Conservation (phyloP, 37 sponge, comb jelly and placozoan genomes). For the Spongilla lacustris region DNA sequence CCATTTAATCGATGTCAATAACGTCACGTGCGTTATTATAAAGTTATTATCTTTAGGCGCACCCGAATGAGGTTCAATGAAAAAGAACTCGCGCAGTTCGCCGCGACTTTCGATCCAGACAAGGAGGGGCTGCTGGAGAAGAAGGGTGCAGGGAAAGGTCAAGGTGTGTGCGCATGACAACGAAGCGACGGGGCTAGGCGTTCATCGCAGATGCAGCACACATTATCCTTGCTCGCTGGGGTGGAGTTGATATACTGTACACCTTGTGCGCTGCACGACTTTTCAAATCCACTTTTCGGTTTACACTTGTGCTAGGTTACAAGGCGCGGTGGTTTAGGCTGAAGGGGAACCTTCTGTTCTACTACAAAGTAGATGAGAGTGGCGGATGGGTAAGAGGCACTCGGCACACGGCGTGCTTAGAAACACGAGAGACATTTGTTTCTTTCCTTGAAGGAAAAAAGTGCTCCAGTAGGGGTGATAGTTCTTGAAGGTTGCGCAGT, state of each 20-base stretch:
- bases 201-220: neutral
- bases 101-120: constrained; percentile 50
- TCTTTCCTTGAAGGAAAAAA: constrained; percentile 13
- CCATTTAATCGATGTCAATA: neutral
- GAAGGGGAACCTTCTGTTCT: constrained; percentile 86
- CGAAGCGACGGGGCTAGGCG: neutral
- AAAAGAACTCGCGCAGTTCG: constrained; percentile 66
- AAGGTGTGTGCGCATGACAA: constrained; percentile 36
- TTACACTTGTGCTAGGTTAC: constrained; percentile 51
- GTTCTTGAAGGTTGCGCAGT: constrained; percentile 59
- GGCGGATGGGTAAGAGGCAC: constrained; percentile 55
- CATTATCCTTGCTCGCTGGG: neutral
- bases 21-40: neutral
- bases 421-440: neutral
- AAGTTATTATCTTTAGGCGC: neutral
- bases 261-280: neutral
- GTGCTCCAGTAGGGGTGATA: constrained; percentile 59
- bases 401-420: neutral
- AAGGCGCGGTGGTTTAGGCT: constrained; percentile 80
- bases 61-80: constrained; percentile 72
- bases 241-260: neutral
- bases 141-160: constrained; percentile 74
- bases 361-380: constrained; percentile 70
- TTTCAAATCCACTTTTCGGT: neutral
- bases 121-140: constrained; percentile 84